These are phyloP conservation scores for Volucella inflata DNA, from an alignment of 2,888 invertebrate genomes.

Conservation along the genomic window DNA sequence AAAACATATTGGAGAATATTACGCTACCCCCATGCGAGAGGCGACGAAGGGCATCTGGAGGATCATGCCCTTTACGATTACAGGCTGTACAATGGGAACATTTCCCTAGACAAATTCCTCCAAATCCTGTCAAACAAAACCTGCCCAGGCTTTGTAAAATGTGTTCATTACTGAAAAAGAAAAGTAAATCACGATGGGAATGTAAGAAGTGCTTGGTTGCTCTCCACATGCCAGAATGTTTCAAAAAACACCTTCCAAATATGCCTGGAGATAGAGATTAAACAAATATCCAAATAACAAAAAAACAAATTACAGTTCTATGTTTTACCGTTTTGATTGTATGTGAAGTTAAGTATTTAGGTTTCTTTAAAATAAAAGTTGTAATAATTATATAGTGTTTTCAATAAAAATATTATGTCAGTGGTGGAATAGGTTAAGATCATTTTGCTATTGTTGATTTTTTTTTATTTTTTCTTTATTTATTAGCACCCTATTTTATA, in stretches of 20 bases:
- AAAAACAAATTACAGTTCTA: neutral
- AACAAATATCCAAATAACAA: conserved; percentile 7
- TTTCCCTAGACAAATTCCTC: too few relatives aligned
- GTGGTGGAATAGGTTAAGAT: too few relatives aligned
- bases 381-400: conserved; percentile 1
- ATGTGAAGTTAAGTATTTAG: conserved; percentile 7
- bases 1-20: too few relatives aligned
- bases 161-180: conserved; percentile 7
- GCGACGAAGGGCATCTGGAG: conserved; percentile 10
- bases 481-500: too few relatives aligned
- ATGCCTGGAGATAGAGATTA: conserved; percentile 1
- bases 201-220: conserved; percentile 7
- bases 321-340: conserved; percentile 2
- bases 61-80: conserved; percentile 7
- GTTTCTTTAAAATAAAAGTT: conserved; percentile 9
- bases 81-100: too few relatives aligned
- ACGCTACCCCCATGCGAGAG: neutral
- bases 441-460: too few relatives aligned
- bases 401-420: too few relatives aligned
- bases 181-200: conserved; percentile 11
- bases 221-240: conserved; percentile 11
- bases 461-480: too few relatives aligned
- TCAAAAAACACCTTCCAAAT: conserved; percentile 2
- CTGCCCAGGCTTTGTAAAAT: conserved; percentile 6
- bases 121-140: conserved; percentile 10